A percentile compares a stretch with the other conserved stretches of the same genome.
Conservation (phyloP, 2,888 invertebrate species). For the Ditula angustiorana region DNA sequence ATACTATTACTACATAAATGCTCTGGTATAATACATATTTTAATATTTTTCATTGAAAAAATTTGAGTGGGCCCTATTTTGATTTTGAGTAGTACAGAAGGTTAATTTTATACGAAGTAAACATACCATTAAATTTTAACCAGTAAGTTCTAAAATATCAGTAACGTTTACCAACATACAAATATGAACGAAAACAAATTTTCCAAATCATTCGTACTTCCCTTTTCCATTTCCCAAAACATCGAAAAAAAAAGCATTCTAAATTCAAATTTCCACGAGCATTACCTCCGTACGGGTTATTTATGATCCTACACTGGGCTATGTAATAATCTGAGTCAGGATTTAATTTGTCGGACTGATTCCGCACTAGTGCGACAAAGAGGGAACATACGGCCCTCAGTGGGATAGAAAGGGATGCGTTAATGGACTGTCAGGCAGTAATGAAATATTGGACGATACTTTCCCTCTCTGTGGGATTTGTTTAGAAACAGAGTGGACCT, state of each 20-base stretch:
- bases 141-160: no score
- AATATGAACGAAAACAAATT: not conserved
- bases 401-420: constrained; percentile 8
- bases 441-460: constrained; percentile 21
- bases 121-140: no score
- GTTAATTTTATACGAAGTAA: no score
- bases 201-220: constrained; percentile 23
- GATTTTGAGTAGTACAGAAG: no score
- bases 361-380: constrained; percentile 65
- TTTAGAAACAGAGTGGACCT: constrained; percentile 15
- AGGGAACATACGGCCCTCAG: not conserved
- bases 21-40: no score
- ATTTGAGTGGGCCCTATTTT: no score
- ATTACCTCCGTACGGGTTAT: constrained; percentile 57
- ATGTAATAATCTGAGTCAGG: constrained; percentile 86
- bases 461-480: constrained; percentile 6
- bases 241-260: constrained; percentile 32
- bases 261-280: constrained; percentile 35
- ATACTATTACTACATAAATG: no score
- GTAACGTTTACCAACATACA: not conserved
- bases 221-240: constrained; percentile 31
- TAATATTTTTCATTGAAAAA: no score
- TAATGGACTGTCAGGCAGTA: not conserved
- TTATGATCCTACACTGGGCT: constrained; percentile 85
- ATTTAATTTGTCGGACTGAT: constrained; percentile 87